Evolutionary conservation across 2,797 vertebrate genomes (phyloP).

Genomic region (Chloroceryle amazona): DNA sequence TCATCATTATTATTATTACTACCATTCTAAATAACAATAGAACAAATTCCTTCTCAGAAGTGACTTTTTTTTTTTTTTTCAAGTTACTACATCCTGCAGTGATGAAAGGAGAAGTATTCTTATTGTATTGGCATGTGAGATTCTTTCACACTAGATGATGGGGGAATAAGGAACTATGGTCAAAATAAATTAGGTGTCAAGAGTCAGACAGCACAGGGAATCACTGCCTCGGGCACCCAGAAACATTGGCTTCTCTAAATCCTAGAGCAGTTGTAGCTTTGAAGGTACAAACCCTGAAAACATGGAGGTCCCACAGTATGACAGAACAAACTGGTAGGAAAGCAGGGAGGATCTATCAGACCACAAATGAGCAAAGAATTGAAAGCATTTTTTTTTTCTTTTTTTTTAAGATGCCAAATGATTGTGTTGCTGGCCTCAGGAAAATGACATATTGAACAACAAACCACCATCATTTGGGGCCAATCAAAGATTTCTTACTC

Average conservation of each 20-base stretch:
- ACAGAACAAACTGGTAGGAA: not conserved
- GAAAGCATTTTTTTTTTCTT: not conserved
- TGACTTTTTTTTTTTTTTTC: not conserved
- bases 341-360: slow-evolving; percentile 35
- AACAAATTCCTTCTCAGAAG: slow-evolving; percentile 11
- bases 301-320: not conserved
- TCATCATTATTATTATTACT: not conserved
- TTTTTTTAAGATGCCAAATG: slow-evolving; percentile 16
- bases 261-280: not conserved
- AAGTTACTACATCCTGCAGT: not conserved
- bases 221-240: not conserved
- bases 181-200: not conserved
- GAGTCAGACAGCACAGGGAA: not conserved
- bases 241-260: not conserved
- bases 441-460: slow-evolving; percentile 32
- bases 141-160: not conserved
- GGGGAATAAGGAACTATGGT: accelerated
- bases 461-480: slow-evolving; percentile 41
- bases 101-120: not conserved
- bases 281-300: not conserved
- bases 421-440: slow-evolving; percentile 22
- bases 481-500: slow-evolving; percentile 33
- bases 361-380: slow-evolving; percentile 46
- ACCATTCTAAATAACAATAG: not conserved
- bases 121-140: not conserved